phyloP scores from a whole-genome alignment of 2,113 vertebrate genomes.

The Eurypyga helias region DNA sequence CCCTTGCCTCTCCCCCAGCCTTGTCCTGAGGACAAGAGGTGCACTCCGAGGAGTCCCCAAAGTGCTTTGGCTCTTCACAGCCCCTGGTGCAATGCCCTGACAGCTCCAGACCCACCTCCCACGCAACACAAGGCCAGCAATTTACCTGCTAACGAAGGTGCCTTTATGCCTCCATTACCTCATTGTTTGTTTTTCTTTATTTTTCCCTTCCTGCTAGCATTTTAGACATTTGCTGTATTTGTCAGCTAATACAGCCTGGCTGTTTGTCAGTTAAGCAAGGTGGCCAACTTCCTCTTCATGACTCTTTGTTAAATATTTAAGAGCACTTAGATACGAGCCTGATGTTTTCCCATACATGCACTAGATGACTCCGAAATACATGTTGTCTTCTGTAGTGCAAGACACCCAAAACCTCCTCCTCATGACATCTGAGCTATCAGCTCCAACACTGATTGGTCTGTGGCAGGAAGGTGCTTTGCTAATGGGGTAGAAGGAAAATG shows the following conservation, averaged over 20 bases:
- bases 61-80: neutral
- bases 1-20: neutral
- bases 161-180: neutral
- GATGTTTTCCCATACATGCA: fast-evolving
- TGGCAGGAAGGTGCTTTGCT: neutral
- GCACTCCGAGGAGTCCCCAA: neutral
- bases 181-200: neutral
- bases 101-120: neutral
- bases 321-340: neutral
- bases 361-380: neutral
- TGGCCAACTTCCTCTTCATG: neutral
- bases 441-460: neutral
- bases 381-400: neutral
- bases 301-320: neutral
- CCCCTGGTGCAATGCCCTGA: fast-evolving
- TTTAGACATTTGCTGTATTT: neutral
- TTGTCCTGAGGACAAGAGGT: neutral
- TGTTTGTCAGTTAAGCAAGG: neutral
- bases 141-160: neutral
- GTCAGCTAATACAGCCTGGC: neutral
- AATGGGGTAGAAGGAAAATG: neutral
- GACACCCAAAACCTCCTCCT: neutral
- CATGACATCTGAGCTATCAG: fast-evolving
- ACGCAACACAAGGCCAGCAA: fast-evolving
- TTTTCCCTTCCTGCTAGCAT: neutral